Base-by-base conservation (phyloP, 2,113 vertebrate genomes). In the Pseudorectes ferrugineus region DNA sequence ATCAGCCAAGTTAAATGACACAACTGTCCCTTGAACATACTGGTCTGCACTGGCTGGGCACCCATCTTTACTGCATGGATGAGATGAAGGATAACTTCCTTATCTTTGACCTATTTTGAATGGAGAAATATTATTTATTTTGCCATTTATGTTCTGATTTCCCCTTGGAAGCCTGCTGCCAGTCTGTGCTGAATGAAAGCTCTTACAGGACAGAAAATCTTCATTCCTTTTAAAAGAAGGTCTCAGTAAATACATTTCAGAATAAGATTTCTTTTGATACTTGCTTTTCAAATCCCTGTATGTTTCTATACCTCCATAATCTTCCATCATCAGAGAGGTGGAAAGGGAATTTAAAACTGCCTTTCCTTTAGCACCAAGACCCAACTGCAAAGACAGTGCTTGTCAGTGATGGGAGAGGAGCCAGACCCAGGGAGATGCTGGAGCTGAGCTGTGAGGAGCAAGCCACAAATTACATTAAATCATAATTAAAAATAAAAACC, bases 341-440 rank as follows among this genome's bases (percentile, higher is more conserved):
- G 55, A 83, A 93, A 85, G 46, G 35, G 45, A 88, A 74, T 91
- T 92, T 72, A 29, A 79, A 89, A 49, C 23, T 72, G 18, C 14
- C 12, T 63, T 21, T 72, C 15, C 52, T 95, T 67, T 36, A 89
- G 51, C 45, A 49, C 16, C 16, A 46, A 78, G 55, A 59, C 49
- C 28, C 55, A 45, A 13, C 80, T 72, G 80, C 57, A 77, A 40
- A 82, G 58, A n/a, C 7, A 52, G 31, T 9, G 9, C n/a, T 87
- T 4, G 0, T 29, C 42, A 26, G 38, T 9, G 71, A 54, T 24
- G 11, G 52, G 54, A 82, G 35, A 42, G 33, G 15, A 85, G 18
- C 74, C 35, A 36, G 29, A 14, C 66, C 24, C 46, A 38, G 31
- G 35, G 42, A 82, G 51, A 84, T 42, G 26, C 74, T 67, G 58